phyloP scores from a whole-genome alignment of 64 coral and sea anemone species.

The Porites australiensis region DNA sequence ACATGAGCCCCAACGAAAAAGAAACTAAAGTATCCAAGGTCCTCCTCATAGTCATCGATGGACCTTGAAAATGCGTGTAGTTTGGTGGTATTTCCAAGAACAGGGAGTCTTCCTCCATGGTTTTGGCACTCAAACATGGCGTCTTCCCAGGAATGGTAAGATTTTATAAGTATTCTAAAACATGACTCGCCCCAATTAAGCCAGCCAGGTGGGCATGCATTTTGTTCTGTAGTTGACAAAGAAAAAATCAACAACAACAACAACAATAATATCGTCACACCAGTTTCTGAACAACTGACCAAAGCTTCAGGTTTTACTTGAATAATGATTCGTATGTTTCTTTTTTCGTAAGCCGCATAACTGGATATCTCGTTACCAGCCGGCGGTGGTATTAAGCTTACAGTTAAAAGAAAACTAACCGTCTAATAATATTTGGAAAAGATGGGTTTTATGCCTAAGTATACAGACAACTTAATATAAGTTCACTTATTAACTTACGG shows the following conservation, averaged over 20 bases:
- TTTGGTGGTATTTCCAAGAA: neutral
- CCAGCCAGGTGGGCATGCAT: slow-evolving; percentile 54
- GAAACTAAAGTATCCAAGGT: neutral
- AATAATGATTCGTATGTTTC: too few relatives aligned
- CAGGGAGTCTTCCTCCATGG: slow-evolving; percentile 18
- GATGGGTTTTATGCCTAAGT: too few relatives aligned
- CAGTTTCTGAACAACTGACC: too few relatives aligned
- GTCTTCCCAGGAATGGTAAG: neutral
- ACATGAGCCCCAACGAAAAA: slow-evolving; percentile 8
- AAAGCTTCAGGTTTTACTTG: too few relatives aligned
- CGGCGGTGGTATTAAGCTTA: too few relatives aligned
- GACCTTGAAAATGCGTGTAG: neutral
- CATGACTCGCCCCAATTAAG: neutral
- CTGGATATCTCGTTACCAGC: too few relatives aligned
- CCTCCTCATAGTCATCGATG: neutral
- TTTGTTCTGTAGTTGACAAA: neutral
- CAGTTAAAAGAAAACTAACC: too few relatives aligned
- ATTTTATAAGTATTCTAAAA: slow-evolving; percentile 2
- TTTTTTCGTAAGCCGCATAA: too few relatives aligned
- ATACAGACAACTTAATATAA: neutral
- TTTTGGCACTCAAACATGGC: neutral
- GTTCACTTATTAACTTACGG: neutral
- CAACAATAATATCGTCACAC: too few relatives aligned
- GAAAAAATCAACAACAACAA: too few relatives aligned
- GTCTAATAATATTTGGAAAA: too few relatives aligned